Evolutionary conservation across 30 jellyfish, hydroid and myxozoan genomes (phyloP), one percentile per base, ranked within the genome.

Genomic region (Pseudorhiza aurosa): DNA sequence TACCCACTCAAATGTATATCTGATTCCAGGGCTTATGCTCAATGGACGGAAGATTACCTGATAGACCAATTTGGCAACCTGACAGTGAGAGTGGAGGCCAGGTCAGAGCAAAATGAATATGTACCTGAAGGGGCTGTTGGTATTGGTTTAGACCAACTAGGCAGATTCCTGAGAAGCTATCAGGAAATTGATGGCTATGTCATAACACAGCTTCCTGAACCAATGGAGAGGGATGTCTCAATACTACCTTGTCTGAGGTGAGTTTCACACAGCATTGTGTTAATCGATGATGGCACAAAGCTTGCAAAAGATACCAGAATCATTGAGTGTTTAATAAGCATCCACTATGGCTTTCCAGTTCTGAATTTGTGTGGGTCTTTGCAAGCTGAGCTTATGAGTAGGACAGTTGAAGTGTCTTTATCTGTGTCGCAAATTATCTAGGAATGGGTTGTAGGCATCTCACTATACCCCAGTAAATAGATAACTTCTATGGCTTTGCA

Each of bases 21-120:
- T 58, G 8, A 12, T 62, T 29, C 2, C 55, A 85, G 96, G 31
- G 96, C 96, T 11, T 85, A 35, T 57, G 14, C 28, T 12, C 18
- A 22, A 4, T 85, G 96, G 96, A 85, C 96, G 0, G 96, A 75
- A 51, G 90, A 74, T 31, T 85, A 30, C 59, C 69, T 85, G 56
- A 35, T 26, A 22, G 44, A n/a, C 0, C 57, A 64, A 37, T 85
- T 63, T 74, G 89, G 90, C 47, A 65, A 85, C 65, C 24, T 75
- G 47, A 75, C 87, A 1, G 90, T 85, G 57, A 36, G 96, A 31
- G 65, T 85, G 25, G 96, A 85, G 19, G 90, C 90, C 36, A 64
- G 63, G 32, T 35, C 49, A 15, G 96, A 85, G 58, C 72, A 47
- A 12, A 47, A 46, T 44, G 17, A 9, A 1, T 36, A 29, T 8